Evolutionary conservation across 2,888 invertebrate species (phyloP), one percentile per base, ranked within the genome.

Genomic region (Bursaphelenchus okinawaensis): DNA sequence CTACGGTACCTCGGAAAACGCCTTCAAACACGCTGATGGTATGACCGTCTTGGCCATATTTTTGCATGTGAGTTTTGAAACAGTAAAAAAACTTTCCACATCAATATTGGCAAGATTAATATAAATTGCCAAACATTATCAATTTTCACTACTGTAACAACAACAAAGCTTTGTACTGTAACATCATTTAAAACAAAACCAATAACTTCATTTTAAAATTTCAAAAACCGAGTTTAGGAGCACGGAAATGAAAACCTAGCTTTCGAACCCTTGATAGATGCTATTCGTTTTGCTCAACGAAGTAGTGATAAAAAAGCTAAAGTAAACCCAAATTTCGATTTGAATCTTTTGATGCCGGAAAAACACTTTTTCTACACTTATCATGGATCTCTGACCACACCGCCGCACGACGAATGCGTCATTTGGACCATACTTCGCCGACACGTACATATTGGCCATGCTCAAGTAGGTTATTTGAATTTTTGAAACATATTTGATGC

Each of bases 361-460:
- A 64, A 63, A 19, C 72, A 71, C 62, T 83, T 83, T 63, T 84
- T 80, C 72, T 83, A 83, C 76, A 83, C 82, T 4, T 84, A 84
- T 67, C 75, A 78, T 20, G 84, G 84, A 9, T 83, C 83, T 0
- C 72, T 84, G 51, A 84, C 84, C 16, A 81, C 83, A 23, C 83
- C 83, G 20, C 84, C 84, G 8, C 83, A 77, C 70, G 76, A 71
- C 28, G 84, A 84, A 68, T 79, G 82, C 56, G 83, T 83, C 54
- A 79, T 80, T 27, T 84, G 84, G 84, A 83, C 83, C 9, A 67
- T 84, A 4, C 75, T 84, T 54, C 72, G 82, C 8, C 77, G 80
- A 54, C 83, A 83, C 7, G 74, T 84, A 7, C 76, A 81, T 63
- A 68, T 83, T 27, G 82, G 83, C 0, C 68, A 69, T n/a, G 67